Evolutionary conservation across 2,888 invertebrate species (phyloP).

Genomic region (Hydriomena furcata): DNA sequence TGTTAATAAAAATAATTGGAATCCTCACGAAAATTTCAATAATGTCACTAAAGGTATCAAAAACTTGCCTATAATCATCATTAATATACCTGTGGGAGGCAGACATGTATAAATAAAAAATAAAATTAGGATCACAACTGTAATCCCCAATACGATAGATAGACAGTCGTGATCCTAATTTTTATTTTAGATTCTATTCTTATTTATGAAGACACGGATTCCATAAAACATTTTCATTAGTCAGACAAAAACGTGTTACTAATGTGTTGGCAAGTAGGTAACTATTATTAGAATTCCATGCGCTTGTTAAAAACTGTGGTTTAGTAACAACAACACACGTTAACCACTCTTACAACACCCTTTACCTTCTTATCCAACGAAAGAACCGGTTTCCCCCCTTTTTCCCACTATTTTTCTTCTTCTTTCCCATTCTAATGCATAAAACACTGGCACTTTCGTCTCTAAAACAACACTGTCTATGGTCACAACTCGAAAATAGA

Average conservation of each 20-base stretch:
- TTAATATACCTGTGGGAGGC: too few relatives aligned
- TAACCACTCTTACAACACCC: conserved; percentile 29
- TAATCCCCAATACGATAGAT: too few relatives aligned
- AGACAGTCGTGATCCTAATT: too few relatives aligned
- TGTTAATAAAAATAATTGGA: too few relatives aligned
- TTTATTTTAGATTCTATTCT: too few relatives aligned
- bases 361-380: conserved; percentile 78
- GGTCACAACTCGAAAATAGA: conserved; percentile 42
- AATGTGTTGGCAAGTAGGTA: conserved; percentile 15
- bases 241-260: conserved; percentile 15
- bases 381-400: conserved; percentile 73
- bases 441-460: conserved; percentile 51
- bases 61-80: too few relatives aligned
- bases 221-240: conserved; percentile 8
- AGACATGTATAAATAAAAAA: too few relatives aligned
- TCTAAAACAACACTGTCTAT: conserved; percentile 48
- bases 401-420: conserved; percentile 73
- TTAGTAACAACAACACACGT: conserved; percentile 21
- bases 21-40: too few relatives aligned
- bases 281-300: conserved; percentile 25
- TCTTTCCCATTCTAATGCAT: conserved; percentile 73
- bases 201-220: too few relatives aligned
- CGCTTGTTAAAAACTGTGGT: conserved; percentile 18
- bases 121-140: too few relatives aligned
- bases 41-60: too few relatives aligned